These are phyloP conservation scores for Meloidogyne exigua DNA, from an alignment of 1,140 invertebrate genomes.

Conservation along the genomic window DNA sequence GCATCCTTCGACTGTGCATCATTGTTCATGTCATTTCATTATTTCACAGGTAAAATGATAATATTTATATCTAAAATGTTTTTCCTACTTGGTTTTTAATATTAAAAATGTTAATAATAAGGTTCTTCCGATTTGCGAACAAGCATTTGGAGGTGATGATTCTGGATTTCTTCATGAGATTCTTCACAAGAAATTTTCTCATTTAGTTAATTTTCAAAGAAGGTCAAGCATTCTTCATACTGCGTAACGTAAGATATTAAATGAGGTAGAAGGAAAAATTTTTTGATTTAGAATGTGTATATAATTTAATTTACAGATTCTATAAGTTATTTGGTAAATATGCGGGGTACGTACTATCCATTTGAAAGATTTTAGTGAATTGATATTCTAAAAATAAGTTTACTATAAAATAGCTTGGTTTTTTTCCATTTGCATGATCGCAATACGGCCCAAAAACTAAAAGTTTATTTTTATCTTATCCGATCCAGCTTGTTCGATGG, in stretches of 20 bases:
- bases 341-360: too few species aligned
- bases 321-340: too few species aligned
- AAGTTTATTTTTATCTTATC: too few species aligned
- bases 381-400: too few species aligned
- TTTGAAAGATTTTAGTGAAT: too few species aligned
- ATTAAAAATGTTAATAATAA: background rate
- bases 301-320: background rate
- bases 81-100: too few species aligned
- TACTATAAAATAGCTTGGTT: too few species aligned
- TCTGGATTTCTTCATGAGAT: conserved; percentile 26
- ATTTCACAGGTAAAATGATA: conserved; percentile 32
- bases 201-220: conserved; percentile 27
- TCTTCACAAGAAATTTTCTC: conserved; percentile 32
- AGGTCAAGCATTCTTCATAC: conserved; percentile 8
- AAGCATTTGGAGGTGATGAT: conserved; percentile 27
- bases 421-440: too few species aligned
- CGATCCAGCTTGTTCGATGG: too few species aligned
- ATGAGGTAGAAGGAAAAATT: conserved; percentile 31
- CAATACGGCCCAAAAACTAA: too few species aligned
- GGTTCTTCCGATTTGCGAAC: conserved; percentile 46
- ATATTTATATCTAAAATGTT: too few species aligned
- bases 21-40: conserved; percentile 43
- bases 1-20: conserved; percentile 32
- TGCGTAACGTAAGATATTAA: conserved; percentile 36
- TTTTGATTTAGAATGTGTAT: background rate